Evolutionary conservation across 2,888 invertebrate genomes (phyloP), one percentile per base, ranked within the genome.

Genomic region (Agrochola lychnidis): DNA sequence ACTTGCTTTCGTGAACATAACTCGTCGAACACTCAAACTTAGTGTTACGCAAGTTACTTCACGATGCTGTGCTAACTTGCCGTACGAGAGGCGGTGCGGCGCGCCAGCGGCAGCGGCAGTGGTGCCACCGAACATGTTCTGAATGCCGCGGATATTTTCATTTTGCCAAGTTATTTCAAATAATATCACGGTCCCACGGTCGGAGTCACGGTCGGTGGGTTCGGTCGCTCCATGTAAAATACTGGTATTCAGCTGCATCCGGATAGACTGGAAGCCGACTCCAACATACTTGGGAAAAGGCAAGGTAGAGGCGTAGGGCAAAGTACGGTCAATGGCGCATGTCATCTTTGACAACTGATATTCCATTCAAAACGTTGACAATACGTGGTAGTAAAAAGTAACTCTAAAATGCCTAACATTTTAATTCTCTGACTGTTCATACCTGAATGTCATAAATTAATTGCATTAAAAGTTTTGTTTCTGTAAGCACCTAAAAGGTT

Each of bases 1-100:
- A 51, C 73, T 74, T 25, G 40, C 25, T 73, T 40, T 73, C 48
- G 48, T 61, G 74, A 25, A 25, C 59, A 48, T 12, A 40, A 61
- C 59, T 25, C 7, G 45, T 12, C 25, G 25, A 59, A 10, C 73
- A 57, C 73, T 57, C 45, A 36, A 73, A 72, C 30, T n/a, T 22
- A 14, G 10, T 2, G 22, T 74, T 42, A 30, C 72, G 74, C 56
- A 6, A 72, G 14, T 16, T 22, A 51, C 30, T 67, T 22, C 22
- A 51, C 67, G n/a, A 40, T 4, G 2, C 48, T 48, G 66, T 14
- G 48, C 63, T 42, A n/a, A 16, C 2, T 36, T 36, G 4, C n/a
- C 4, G 25, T 9, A 16, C 66, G 45, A 42, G 40, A 9, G n/a
- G 9, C 9, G 40, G 40, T 2, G 7, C 2, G 0, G 30, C 30